phyloP scores from a whole-genome alignment of 2,888 invertebrate genomes.

The Lycia hirtaria region DNA sequence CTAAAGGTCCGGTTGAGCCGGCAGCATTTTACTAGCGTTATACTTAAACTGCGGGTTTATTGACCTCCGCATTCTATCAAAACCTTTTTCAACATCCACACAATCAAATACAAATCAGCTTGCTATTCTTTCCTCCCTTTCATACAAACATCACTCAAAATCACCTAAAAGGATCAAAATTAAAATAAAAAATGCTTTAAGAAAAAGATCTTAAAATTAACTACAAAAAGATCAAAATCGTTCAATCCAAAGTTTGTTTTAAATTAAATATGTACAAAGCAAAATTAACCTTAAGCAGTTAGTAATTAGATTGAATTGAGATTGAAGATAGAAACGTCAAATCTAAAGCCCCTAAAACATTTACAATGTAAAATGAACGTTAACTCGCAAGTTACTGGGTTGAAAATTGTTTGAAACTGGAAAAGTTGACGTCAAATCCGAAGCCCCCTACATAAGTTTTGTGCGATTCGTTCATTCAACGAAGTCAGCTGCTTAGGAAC shows the following conservation, averaged over 20 bases:
- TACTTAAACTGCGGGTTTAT: background rate
- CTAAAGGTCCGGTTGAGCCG: no score
- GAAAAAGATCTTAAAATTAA: background rate
- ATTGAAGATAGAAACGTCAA: slow-evolving; percentile 8
- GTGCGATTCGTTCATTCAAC: slow-evolving; percentile 24
- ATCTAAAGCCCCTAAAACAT: slow-evolving; percentile 3
- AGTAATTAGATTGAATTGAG: background rate
- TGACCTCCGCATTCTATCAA: slow-evolving; percentile 8
- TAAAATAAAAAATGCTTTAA: slow-evolving; percentile 1
- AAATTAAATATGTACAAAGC: background rate
- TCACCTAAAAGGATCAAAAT: slow-evolving; percentile 15
- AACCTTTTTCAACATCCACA: slow-evolving; percentile 10
- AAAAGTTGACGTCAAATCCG: slow-evolving; percentile 15
- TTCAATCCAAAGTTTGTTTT: background rate
- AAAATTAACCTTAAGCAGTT: background rate
- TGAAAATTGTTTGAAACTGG: background rate
- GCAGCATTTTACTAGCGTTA: no score
- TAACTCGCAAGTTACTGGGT: background rate
- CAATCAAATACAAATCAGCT: slow-evolving; percentile 20
- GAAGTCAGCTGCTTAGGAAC: slow-evolving; percentile 40
- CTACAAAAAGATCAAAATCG: slow-evolving; percentile 15
- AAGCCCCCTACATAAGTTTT: slow-evolving; percentile 26
- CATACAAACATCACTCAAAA: slow-evolving; percentile 14
- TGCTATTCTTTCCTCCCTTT: slow-evolving; percentile 23
- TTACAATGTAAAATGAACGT: background rate